These are phyloP conservation scores for Meiosimyza decipiens DNA, from an alignment of 2,888 invertebrate genomes.

Conservation along the genomic window DNA sequence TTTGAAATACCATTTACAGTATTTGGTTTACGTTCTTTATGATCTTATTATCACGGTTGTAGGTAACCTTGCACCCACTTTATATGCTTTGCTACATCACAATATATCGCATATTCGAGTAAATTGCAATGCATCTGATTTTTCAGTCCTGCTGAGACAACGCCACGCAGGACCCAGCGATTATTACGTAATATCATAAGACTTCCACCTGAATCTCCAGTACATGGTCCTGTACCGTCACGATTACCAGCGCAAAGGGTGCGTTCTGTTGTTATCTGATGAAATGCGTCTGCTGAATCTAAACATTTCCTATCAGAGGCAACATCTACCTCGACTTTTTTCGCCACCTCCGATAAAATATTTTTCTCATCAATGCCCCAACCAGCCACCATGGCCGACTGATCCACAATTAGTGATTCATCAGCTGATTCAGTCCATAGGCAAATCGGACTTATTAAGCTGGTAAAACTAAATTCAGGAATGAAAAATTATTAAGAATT, in stretches of 20 bases:
- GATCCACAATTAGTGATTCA: constrained; percentile 54
- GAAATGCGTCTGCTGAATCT: constrained; percentile 53
- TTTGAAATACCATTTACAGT: too few species aligned
- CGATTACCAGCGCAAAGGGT: constrained; percentile 58
- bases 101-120: constrained; percentile 68
- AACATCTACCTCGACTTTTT: constrained; percentile 62
- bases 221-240: constrained; percentile 60
- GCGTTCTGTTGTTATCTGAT: constrained; percentile 42
- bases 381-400: constrained; percentile 68
- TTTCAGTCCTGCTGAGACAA: constrained; percentile 66
- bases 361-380: constrained; percentile 65
- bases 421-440: constrained; percentile 52
- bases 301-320: constrained; percentile 68
- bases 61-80: constrained; percentile 64
- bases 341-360: constrained; percentile 57
- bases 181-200: constrained; percentile 66
- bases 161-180: constrained; percentile 67
- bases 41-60: too few species aligned
- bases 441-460: constrained; percentile 53
- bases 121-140: constrained; percentile 69
- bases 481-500: not conserved
- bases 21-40: too few species aligned
- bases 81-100: constrained; percentile 70
- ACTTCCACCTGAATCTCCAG: constrained; percentile 72
- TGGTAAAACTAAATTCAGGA: constrained; percentile 46